Evolutionary conservation across 2,888 invertebrate genomes (phyloP), one percentile per base, ranked within the genome.

Genomic region (Timema cristinae): DNA sequence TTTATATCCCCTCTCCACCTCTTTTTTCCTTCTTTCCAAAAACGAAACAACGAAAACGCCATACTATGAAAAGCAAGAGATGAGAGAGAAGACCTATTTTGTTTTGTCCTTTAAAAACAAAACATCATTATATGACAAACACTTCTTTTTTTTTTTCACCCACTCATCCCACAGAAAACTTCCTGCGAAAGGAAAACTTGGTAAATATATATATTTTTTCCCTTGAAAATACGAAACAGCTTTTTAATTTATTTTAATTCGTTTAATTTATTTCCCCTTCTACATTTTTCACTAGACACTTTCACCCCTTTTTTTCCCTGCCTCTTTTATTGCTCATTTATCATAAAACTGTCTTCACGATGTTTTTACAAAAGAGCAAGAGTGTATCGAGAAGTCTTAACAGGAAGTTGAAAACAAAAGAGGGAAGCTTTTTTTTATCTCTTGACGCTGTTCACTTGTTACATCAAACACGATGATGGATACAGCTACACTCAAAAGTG

Each of bases 191-290:
- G 48, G 63, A 63, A 63, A 63, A 63, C 63, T 63, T 63, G 10
- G 63, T 48, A 48, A 63, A 32, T 32, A 32, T 32, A 32, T 32
- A 32, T 32, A 32, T 32, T 32, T 32, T 47, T 63, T 63, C 63
- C n/a, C 48, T 48, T 63, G 63, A 32, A 63, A 63, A 63, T 47
- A 63, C 63, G 63, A 63, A 32, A 63, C 63, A 63, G 63, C 63
- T 63, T 63, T 63, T 63, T 47, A 63, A 63, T 63, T 63, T 63
- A 63, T 63, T 63, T 63, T 32, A 63, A 63, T 63, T 63, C 63
- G 63, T 63, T 32, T 63, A 63, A 63, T 63, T 63, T 63, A 63
- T 63, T 63, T 63, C 48, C 63, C 63, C 47, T 47, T 63, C 32
- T 32, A 32, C 32, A 32, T 32, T 32, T 32, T 32, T 32, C 32